Conservation (phyloP, 2,888 invertebrate species). For the Drosophila testacea region DNA sequence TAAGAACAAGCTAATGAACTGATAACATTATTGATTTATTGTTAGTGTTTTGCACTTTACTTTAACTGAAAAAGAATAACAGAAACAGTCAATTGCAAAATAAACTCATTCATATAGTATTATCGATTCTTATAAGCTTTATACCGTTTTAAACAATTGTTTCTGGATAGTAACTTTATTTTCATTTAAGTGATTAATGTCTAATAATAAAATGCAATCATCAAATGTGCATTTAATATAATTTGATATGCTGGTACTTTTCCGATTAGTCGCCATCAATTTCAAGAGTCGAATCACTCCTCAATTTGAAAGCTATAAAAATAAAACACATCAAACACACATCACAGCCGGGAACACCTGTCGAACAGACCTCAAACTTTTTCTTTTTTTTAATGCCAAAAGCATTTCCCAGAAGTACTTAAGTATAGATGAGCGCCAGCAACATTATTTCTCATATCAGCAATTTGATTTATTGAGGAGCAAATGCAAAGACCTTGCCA, state of each 20-base stretch:
- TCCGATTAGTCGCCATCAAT: constrained; percentile 35
- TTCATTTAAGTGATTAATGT: too few species aligned
- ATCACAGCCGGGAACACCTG: constrained; percentile 52
- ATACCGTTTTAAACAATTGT: too few species aligned
- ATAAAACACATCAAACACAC: constrained; percentile 10
- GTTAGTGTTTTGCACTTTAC: too few species aligned
- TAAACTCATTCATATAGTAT: too few species aligned
- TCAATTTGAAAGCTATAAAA: constrained; percentile 21
- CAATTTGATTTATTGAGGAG: constrained; percentile 70
- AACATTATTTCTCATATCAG: constrained; percentile 42
- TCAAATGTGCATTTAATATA: constrained; percentile 1
- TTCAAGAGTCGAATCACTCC: constrained; percentile 22
- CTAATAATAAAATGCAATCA: constrained; percentile 1
- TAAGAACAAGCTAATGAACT: too few species aligned
- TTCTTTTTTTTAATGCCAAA: constrained; percentile 38
- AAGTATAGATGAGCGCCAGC: constrained; percentile 42
- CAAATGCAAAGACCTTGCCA: constrained; percentile 63
- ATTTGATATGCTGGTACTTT: constrained; percentile 12
- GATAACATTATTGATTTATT: too few species aligned
- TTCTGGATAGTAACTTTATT: too few species aligned
- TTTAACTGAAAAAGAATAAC: too few species aligned
- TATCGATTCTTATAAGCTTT: too few species aligned
- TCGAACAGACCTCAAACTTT: constrained; percentile 10
- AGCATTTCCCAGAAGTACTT: constrained; percentile 55
- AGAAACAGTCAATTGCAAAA: too few species aligned